Base-by-base conservation (phyloP, 2,797 vertebrate species). In the Peromyscus attwateri region DNA sequence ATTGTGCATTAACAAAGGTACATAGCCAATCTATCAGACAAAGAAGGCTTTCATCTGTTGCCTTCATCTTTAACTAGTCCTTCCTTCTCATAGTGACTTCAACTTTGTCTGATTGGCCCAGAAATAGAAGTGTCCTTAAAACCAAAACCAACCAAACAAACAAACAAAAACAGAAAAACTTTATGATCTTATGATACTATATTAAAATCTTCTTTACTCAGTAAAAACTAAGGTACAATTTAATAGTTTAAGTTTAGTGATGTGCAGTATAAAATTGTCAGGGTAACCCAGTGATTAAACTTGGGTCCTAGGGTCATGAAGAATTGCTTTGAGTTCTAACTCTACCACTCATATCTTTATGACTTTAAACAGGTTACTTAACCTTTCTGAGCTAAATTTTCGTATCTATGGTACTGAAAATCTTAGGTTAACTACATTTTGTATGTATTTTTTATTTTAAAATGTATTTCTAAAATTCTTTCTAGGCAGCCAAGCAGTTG, bases 301-400 rank as follows among this genome's bases (percentile, higher is more conserved):
- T 46, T 29, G 66, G 21, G 37, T 6, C 34, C 87, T 89, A 62
- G 55, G 89, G 62, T 87, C 73, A 73, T 57, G 14, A 92, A 88
- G 17, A 90, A 31, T 92, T 92, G 34, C 3, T 92, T 90, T 95
- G 66, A 37, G 12, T 92, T 84, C 64, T 71, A 90, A 87, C 1
- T 92, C 21, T n/a, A 94, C 71, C 21, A 71, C 3, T 93, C 29
- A 66, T 81, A 87, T 4, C 27, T 96, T 94, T 71, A n/a, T 83
- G 57, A 76, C 76, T 55, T 76, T 89, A 93, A 92, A 68, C 46
- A 73, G 71, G 3, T 95, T 76, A 46, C 17, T 94, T 81, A 92
- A 66, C 13, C 31, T 88, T 79, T 94, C 75, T 90, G n/a, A 91
- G 25, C 66, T 95, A 89, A 87, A 31, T 91, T 95, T 96, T 14